phyloP scores from a whole-genome alignment of 2,888 invertebrate genomes.

The Volucella inanis region DNA sequence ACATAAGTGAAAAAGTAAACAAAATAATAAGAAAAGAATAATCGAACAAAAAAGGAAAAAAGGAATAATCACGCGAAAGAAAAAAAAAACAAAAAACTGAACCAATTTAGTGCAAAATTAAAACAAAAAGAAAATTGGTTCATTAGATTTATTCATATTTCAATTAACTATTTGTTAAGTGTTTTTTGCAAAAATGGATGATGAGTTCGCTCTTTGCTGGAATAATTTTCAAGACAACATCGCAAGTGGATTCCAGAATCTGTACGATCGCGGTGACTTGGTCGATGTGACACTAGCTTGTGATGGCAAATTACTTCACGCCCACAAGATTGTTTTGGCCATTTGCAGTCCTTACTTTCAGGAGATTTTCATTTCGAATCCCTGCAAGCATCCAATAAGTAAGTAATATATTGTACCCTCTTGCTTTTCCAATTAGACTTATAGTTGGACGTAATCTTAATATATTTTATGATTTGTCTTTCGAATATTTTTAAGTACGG shows the following conservation, averaged over 20 bases:
- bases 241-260: slow-evolving; percentile 83
- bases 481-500: no score
- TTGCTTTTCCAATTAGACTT: no score
- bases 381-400: slow-evolving; percentile 84
- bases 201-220: slow-evolving; percentile 83
- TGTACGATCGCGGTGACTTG: slow-evolving; percentile 83
- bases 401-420: slow-evolving; percentile 76
- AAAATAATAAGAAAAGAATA: slow-evolving; percentile 57
- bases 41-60: neutral
- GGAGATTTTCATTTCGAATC: slow-evolving; percentile 83
- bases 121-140: slow-evolving; percentile 29
- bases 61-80: slow-evolving; percentile 59
- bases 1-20: slow-evolving; percentile 70
- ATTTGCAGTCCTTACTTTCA: slow-evolving; percentile 85
- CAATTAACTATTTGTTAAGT: slow-evolving; percentile 23
- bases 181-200: slow-evolving; percentile 79
- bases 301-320: slow-evolving; percentile 84
- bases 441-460: no score
- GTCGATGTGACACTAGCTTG: slow-evolving; percentile 84
- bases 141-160: slow-evolving; percentile 44
- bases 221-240: slow-evolving; percentile 84
- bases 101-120: slow-evolving; percentile 38
- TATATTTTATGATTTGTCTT: no score
- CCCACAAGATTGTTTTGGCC: slow-evolving; percentile 84
- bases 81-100: slow-evolving; percentile 44